phyloP scores from a whole-genome alignment of 2,888 invertebrate genomes.

The Cantharis nigra region DNA sequence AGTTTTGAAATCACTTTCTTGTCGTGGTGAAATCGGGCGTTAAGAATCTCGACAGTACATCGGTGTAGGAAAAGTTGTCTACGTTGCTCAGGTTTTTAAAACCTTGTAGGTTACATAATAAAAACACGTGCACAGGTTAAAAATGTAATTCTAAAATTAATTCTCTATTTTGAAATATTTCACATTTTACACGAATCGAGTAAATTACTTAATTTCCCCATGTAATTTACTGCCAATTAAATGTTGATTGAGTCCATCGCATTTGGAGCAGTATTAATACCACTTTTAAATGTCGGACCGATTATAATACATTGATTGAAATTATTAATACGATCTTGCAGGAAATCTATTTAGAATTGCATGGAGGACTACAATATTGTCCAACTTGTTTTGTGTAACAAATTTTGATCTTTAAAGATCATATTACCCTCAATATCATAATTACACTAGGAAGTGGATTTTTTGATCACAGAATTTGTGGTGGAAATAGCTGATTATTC shows the following conservation, averaged over 20 bases:
- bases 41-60: background rate
- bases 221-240: background rate
- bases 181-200: background rate
- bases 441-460: too few species aligned
- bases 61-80: background rate
- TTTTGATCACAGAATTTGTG: too few species aligned
- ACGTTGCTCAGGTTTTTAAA: background rate
- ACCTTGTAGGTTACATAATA: background rate
- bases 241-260: background rate
- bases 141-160: background rate
- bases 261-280: background rate
- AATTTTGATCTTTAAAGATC: too few species aligned
- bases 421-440: too few species aligned
- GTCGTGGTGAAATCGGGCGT: background rate
- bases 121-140: background rate
- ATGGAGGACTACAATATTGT: too few species aligned
- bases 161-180: background rate
- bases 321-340: too few species aligned
- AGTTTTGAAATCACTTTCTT: background rate
- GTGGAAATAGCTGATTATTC: too few species aligned
- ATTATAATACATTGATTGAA: too few species aligned
- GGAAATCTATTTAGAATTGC: too few species aligned
- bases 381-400: too few species aligned
- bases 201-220: background rate
- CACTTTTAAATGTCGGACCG: too few species aligned